Evolutionary conservation across 1,140 invertebrate species (phyloP).

Genomic region (Saccostrea echinata): DNA sequence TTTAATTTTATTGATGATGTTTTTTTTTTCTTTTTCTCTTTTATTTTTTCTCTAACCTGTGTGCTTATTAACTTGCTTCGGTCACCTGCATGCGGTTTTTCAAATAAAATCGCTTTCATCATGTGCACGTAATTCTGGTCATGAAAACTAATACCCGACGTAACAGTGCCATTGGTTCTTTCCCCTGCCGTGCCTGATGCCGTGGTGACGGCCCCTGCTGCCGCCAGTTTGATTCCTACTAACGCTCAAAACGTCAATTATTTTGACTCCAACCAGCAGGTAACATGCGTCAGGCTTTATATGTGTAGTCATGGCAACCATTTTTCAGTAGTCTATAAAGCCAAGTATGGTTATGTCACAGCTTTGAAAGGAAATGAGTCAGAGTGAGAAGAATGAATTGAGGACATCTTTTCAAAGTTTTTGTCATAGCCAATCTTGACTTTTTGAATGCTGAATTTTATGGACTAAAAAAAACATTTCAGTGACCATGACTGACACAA

Average conservation of each 20-base stretch:
- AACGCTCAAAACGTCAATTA: conserved; percentile 96
- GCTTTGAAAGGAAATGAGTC: neutral
- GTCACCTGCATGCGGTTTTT: conserved; percentile 70
- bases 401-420: neutral
- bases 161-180: conserved; percentile 71
- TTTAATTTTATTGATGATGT: conserved; percentile 54
- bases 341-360: neutral
- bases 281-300: conserved; percentile 81
- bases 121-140: conserved; percentile 84
- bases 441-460: neutral
- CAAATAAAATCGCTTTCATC: conserved; percentile 61
- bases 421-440: neutral
- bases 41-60: conserved; percentile 64
- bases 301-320: conserved; percentile 47
- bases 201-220: conserved; percentile 65
- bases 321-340: conserved; percentile 31
- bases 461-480: neutral
- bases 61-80: conserved; percentile 65
- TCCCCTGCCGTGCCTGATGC: conserved; percentile 64
- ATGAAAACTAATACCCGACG: conserved; percentile 64
- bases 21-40: conserved; percentile 61
- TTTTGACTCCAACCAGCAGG: conserved; percentile 97
- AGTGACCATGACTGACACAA: conserved; percentile 3
- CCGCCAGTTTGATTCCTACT: conserved; percentile 84
- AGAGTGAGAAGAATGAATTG: neutral